A percentile compares a stretch with the other conserved stretches of the same genome.
Conservation (phyloP, 2,888 invertebrate species). For the Diarsia brunnea region DNA sequence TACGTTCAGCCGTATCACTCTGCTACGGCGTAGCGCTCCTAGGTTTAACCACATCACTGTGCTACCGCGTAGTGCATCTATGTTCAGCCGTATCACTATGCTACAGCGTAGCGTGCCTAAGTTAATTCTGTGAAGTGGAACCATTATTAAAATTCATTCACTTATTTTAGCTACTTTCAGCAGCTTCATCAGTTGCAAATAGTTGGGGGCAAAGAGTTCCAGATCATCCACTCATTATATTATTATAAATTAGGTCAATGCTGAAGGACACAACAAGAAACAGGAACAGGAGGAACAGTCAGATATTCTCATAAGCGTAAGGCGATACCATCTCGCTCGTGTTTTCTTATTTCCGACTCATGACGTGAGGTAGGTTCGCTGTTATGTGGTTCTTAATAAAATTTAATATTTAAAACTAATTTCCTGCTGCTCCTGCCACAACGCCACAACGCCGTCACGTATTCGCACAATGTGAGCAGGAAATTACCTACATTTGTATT, state of each 20-base stretch:
- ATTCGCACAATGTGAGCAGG: conserved; percentile 28
- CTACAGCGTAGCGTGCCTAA: conserved; percentile 34
- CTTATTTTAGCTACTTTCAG: no score
- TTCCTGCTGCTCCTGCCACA: conserved; percentile 15
- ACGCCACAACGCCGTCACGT: conserved; percentile 8
- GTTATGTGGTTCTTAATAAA: conserved; percentile 30
- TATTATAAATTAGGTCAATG: no score
- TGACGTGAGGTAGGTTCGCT: conserved; percentile 6
- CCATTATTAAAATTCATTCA: no score
- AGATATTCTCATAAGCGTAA: no score
- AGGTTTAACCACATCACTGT: neutral
- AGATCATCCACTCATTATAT: no score
- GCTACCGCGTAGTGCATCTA: conserved; percentile 4
- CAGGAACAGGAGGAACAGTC: no score
- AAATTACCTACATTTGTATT: conserved; percentile 35
- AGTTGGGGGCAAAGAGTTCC: no score
- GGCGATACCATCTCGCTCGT: neutral
- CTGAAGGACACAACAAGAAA: no score
- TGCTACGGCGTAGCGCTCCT: neutral
- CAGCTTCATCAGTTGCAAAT: no score
- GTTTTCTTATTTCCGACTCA: conserved; percentile 19
- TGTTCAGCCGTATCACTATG: neutral
- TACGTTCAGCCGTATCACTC: no score
- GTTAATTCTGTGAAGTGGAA: neutral
- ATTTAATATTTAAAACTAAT: conserved; percentile 44